Evolutionary conservation across 2,797 vertebrate genomes (phyloP).

Genomic region (Anguilla pacifica): DNA sequence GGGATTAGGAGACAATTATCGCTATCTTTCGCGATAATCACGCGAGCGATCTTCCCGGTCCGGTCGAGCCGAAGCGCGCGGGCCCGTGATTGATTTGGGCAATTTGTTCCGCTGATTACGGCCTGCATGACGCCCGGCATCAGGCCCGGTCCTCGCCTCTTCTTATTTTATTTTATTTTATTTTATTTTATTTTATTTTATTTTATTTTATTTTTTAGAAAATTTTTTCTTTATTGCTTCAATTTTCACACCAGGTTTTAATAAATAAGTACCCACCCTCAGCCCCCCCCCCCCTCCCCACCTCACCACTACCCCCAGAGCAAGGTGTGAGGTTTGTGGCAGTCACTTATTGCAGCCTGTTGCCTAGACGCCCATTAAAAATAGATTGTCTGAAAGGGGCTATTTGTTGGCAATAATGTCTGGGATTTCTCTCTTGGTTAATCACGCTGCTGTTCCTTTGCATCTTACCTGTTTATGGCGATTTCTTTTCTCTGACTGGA

Average conservation of each 20-base stretch:
- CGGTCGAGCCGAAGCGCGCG: constrained; percentile 58
- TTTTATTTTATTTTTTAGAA: constrained; percentile 36
- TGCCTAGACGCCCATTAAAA: constrained; percentile 22
- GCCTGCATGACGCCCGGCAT: constrained; percentile 61
- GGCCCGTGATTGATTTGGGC: constrained; percentile 79
- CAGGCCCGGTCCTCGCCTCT: constrained; percentile 44
- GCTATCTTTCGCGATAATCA: constrained; percentile 81
- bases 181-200: constrained; percentile 24
- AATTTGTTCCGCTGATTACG: constrained; percentile 82
- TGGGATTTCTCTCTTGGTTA: constrained; percentile 36
- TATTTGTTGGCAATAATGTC: constrained; percentile 26
- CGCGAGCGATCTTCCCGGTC: constrained; percentile 70
- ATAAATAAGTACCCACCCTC: constrained; percentile 12
- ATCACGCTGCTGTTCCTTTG: constrained; percentile 7
- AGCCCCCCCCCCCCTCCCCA: too few species aligned
- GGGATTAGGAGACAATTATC: constrained; percentile 77
- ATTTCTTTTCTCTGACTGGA: constrained; percentile 67
- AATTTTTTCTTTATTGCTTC: constrained; percentile 4
- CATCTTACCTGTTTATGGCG: constrained; percentile 9
- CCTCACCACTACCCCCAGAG: neutral
- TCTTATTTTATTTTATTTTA: constrained; percentile 38
- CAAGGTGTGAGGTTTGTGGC: neutral
- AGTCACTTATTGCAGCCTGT: constrained; percentile 36
- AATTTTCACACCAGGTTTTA: constrained; percentile 15
- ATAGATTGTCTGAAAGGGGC: neutral